These are phyloP conservation scores for Camponotus vicinus DNA, from an alignment of 1,140 invertebrate genomes.

Conservation along the genomic window DNA sequence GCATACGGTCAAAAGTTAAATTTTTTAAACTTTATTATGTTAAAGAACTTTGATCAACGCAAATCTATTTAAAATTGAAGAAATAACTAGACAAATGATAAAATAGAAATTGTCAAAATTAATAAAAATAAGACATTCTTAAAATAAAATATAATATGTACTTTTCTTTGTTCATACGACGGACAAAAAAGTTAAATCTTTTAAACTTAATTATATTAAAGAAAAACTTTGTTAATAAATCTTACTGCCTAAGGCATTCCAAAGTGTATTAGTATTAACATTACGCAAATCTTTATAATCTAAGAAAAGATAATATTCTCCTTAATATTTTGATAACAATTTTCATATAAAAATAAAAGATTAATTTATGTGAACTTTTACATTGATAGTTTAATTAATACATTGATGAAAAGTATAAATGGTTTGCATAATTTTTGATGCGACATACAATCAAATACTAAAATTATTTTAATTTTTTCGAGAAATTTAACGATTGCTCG, in stretches of 20 bases:
- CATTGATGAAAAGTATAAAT: not conserved
- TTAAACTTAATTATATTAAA: not conserved
- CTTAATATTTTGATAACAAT: conserved; percentile 26
- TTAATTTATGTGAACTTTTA: conserved; percentile 12
- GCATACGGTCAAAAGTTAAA: not conserved
- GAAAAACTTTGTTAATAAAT: not conserved
- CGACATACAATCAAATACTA: conserved; percentile 18
- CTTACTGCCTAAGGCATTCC: not conserved
- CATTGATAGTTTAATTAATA: not conserved
- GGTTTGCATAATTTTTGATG: not conserved
- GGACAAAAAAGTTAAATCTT: not conserved
- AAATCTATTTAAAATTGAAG: too few relatives aligned
- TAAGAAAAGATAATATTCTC: not conserved
- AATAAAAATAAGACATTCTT: not conserved
- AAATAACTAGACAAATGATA: not conserved
- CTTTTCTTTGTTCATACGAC: not conserved
- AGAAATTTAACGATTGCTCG: conserved; percentile 10
- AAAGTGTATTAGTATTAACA: not conserved
- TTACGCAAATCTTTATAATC: not conserved
- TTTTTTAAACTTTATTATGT: not conserved
- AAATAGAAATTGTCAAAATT: conserved; percentile 25
- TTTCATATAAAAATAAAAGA: not conserved
- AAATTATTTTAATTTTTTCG: conserved; percentile 17
- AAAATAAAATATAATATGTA: conserved; percentile 9
- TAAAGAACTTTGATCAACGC: not conserved